Percentiles rank a stretch among this genome's conserved stretches.
Conservation (phyloP, 2,113 vertebrate species). For the Hippolais icterina region DNA sequence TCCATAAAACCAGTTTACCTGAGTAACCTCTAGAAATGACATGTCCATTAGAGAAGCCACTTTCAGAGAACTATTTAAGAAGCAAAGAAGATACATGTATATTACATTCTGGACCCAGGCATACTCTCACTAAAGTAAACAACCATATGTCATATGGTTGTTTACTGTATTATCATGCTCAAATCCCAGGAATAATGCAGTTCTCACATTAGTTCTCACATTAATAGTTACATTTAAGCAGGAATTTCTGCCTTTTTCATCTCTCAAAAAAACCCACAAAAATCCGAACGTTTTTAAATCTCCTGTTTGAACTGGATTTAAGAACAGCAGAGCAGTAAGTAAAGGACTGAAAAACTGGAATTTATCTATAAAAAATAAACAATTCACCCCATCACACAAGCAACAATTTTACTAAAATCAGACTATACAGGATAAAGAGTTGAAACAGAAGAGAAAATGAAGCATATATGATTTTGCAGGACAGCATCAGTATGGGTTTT, state of each 20-base stretch:
- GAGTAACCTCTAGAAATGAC: neutral
- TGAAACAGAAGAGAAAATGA: neutral
- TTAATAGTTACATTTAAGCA: neutral
- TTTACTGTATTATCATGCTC: neutral
- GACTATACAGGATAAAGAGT: neutral
- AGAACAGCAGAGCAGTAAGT: neutral
- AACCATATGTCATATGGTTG: neutral
- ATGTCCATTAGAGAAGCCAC: neutral
- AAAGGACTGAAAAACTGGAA: neutral
- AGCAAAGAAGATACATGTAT: neutral
- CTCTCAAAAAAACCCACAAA: neutral
- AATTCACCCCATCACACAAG: fast-evolving
- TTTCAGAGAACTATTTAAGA: neutral
- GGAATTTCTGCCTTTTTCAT: neutral
- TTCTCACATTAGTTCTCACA: neutral
- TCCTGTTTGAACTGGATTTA: neutral
- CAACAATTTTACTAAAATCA: neutral
- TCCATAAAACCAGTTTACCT: neutral
- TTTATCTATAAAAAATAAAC: neutral
- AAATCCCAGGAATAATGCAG: neutral
- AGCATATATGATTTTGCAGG: neutral
- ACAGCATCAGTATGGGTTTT: neutral
- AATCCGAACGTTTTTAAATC: neutral
- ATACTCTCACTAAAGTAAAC: neutral
- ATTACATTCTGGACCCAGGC: neutral